Percentiles rank a stretch among this genome's conserved stretches.
Conservation (phyloP, 2,113 vertebrate species). For the Phaethon lepturus region DNA sequence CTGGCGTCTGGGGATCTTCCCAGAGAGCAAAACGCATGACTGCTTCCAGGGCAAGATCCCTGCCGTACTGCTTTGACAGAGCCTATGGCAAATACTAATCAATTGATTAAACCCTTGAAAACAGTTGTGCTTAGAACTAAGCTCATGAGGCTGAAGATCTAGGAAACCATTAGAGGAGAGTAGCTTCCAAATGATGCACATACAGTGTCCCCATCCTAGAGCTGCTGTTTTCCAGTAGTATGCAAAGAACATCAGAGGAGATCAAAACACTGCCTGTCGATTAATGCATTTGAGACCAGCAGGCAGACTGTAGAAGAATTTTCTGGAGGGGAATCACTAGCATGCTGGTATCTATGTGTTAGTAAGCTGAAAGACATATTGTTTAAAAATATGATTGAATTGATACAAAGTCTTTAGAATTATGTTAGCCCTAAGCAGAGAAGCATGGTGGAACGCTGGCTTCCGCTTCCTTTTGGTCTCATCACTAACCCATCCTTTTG, state of each 20-base stretch:
- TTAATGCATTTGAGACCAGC: background rate
- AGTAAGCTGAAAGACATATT: background rate
- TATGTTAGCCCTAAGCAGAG: background rate
- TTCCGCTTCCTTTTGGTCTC: background rate
- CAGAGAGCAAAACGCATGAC: background rate
- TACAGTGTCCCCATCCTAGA: background rate
- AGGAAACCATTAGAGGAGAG: background rate
- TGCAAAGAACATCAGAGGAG: background rate
- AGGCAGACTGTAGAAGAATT: background rate
- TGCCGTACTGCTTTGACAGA: background rate
- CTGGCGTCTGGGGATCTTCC: background rate
- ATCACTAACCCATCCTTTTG: background rate
- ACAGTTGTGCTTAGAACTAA: background rate
- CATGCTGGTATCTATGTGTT: background rate
- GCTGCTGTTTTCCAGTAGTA: background rate
- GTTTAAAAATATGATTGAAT: background rate
- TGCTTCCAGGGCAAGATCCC: background rate
- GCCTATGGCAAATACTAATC: background rate
- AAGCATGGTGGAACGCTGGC: background rate
- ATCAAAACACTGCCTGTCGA: background rate
- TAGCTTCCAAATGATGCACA: background rate
- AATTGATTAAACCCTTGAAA: background rate
- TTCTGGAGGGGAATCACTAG: background rate
- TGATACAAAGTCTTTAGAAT: background rate
- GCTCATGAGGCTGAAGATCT: background rate